Percentiles rank a stretch among this genome's conserved stretches.
phyloP scores from a whole-genome alignment of 2,888 invertebrate species.

The Erebia aethiops region DNA sequence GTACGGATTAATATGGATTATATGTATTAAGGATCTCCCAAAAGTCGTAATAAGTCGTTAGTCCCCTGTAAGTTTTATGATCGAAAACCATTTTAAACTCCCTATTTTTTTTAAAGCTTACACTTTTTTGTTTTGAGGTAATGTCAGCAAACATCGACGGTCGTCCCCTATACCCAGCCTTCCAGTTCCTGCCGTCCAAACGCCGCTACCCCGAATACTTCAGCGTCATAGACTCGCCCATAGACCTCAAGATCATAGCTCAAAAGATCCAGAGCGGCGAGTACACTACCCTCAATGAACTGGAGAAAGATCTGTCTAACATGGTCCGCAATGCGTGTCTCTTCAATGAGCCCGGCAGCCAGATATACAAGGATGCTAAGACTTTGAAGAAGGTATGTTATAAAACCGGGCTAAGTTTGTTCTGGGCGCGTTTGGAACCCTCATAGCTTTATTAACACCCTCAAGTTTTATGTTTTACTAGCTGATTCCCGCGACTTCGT shows the following conservation, averaged over 20 bases:
- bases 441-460: no score
- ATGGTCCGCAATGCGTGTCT: slow-evolving; percentile 98
- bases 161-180: slow-evolving; percentile 92
- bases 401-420: no score
- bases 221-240: slow-evolving; percentile 95
- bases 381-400: slow-evolving; percentile 88
- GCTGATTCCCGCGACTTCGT: no score
- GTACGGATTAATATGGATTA: no score
- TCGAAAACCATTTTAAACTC: no score
- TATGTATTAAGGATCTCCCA: no score
- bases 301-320: slow-evolving; percentile 94
- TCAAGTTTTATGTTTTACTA: no score
- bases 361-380: slow-evolving; percentile 97
- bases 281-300: slow-evolving; percentile 89
- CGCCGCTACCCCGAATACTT: slow-evolving; percentile 98
- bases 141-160: slow-evolving; percentile 95
- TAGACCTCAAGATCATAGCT: slow-evolving; percentile 96
- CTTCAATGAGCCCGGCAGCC: slow-evolving; percentile 98
- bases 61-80: no score
- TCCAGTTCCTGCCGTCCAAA: slow-evolving; percentile 95
- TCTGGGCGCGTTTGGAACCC: no score
- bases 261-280: slow-evolving; percentile 93
- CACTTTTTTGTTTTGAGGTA: slow-evolving; percentile 60
- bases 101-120: no score
- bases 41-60: no score